Base-by-base conservation (phyloP, 2,113 vertebrate genomes). In the Todiramphus chloris region DNA sequence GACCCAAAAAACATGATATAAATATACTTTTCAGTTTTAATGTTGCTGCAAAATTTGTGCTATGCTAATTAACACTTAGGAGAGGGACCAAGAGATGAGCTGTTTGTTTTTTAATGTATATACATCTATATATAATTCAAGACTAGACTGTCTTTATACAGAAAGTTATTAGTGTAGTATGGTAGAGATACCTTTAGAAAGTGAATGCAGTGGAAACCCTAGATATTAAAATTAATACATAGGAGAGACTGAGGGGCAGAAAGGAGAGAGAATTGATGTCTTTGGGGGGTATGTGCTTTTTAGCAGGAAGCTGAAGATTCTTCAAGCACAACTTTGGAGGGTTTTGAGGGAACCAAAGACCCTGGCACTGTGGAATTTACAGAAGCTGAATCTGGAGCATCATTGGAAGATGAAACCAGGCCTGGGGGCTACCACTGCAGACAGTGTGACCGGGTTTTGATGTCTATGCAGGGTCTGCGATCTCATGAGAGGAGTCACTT, bases 381-480 rank as follows among this genome's bases (percentile, higher is more conserved):
- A 97, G 98, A 98, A 98, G 98, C 96, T 98, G 98, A 97, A 97
- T 97, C 56, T 97, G 97, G 97, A 98, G 70, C 98, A 96, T 97
- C 97, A 91, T 97, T 98, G 90, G 98, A 98, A 97, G 99, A 99
- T 98, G 98, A 98, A 93, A 97, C 98, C 83, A 98, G 98, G 67
- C 97, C 98, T 75, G 98, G 99, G 86, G 99, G 99, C 93, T 99
- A 99, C 98, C 98, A 99, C 48, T 99, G 99, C 96, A 98, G 98
- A 96, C 99, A 99, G 98, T 99, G 99, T 96, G 99, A 99, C 97
- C 98, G 98, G 87, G 98, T 99, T 97, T 99, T 99, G 98, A 99
- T 99, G 99, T 99, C 99, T 98, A 99, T 99, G 99, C 99, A 99
- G 98, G 99, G 99, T 96, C 98, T 99, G 82, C 98, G 99, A 96